phyloP scores from a whole-genome alignment of 2,113 vertebrate species.

The Dasyurus viverrinus region DNA sequence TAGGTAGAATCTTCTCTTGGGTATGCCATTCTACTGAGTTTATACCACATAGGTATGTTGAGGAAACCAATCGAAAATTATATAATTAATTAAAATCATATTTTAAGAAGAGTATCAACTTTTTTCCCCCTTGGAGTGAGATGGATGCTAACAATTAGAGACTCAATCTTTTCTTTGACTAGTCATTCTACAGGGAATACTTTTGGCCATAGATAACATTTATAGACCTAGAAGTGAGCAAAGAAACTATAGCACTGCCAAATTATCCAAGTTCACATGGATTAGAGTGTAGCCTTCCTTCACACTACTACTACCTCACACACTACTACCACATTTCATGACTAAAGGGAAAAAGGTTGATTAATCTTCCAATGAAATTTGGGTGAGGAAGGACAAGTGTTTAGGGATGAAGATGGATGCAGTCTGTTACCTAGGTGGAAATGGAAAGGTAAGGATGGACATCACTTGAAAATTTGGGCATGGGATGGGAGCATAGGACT shows the following conservation, averaged over 20 bases:
- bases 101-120: neutral
- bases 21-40: neutral
- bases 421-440: neutral
- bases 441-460: neutral
- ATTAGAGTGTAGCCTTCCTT: neutral
- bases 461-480: neutral
- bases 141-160: neutral
- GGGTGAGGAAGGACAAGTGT: neutral
- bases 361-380: neutral
- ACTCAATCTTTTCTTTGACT: accelerated
- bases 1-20: neutral
- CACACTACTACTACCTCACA: neutral
- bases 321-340: neutral
- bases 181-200: neutral
- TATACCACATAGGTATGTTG: neutral
- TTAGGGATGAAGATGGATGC: neutral
- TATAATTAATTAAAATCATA: constrained; percentile 11
- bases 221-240: constrained; percentile 19
- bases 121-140: neutral
- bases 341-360: neutral
- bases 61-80: constrained; percentile 14
- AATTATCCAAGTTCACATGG: neutral
- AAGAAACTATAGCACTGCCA: neutral
- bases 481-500: neutral
- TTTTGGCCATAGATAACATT: neutral